Base-by-base conservation (phyloP, 2,888 invertebrate species). In the Priocnemis perturbator region DNA sequence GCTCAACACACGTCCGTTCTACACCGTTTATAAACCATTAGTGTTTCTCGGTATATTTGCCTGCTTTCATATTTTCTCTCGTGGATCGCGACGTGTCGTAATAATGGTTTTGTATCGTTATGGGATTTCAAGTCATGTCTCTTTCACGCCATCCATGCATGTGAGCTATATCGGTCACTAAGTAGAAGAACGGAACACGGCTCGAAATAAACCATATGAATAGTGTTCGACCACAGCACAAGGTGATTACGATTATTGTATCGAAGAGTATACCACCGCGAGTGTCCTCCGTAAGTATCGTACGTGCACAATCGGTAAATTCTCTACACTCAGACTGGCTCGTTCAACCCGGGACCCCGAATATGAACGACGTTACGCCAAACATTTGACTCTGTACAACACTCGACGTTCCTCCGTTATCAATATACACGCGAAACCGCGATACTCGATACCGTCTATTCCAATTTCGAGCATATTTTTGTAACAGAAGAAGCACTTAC, bases 171-270 rank as follows among this genome's bases (percentile, higher is more conserved):
- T 72, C 71, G 76, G 81, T 81, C 81, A 81, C 78, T 78, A 78
- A 78, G 74, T 76, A 81, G 80, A 81, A 79, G 79, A 81, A 81
- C 78, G 74, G 70, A 76, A 79, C 76, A 77, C 79, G 78, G 78
- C 76, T 60, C 74, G 70, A 67, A 73, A 71, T 72, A 60, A 73
- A 81, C 81, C 81, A 77, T 80, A 80, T 69, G 73, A 61, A 50
- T 63, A 60, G 53, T 68, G 56, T 78, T 80, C 80, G 81, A 76
- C 58, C 78, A 78, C 80, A 71, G 74, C 76, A 78, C 74, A 69
- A 64, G 69, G 68, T 30, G 61, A 56, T 21, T n/a, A 67, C 19
- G 37, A 45, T 55, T 57, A 48, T 37, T 37, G 37, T 37, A 11
- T 45, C 56, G 53, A 68, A 63, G 21, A n/a, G 64, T 59, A 56